Conservation (phyloP, 2,888 invertebrate species). For the Brachylomia viminalis region DNA sequence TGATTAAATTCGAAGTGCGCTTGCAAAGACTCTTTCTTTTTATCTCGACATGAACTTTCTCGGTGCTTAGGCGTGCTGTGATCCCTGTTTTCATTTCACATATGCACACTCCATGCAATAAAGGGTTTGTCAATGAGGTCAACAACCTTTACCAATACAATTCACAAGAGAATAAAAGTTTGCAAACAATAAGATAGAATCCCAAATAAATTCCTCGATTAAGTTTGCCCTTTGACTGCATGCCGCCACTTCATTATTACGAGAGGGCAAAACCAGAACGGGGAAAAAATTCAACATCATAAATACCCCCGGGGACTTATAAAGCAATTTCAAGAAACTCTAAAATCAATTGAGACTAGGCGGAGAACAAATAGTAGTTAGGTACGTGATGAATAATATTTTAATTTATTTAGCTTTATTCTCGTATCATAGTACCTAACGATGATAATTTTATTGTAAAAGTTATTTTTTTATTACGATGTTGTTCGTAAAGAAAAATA, state of each 20-base stretch:
- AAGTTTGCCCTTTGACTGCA: conserved; percentile 17
- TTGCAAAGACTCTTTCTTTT: conserved; percentile 1
- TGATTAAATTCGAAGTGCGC: conserved; percentile 25
- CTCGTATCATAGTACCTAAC: too few species aligned
- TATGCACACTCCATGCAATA: background rate
- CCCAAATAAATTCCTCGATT: conserved; percentile 17
- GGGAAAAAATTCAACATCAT: conserved; percentile 26
- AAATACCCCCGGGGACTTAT: conserved; percentile 25
- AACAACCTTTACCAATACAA: background rate
- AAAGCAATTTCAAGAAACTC: conserved; percentile 21
- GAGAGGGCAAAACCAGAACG: conserved; percentile 21
- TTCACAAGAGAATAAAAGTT: background rate
- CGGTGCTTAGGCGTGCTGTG: background rate
- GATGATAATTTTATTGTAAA: conserved; percentile 38
- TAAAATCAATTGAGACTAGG: conserved; percentile 23
- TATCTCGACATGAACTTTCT: conserved; percentile 1
- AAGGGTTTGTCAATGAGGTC: background rate
- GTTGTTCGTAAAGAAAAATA: conserved; percentile 19
- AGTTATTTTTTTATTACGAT: conserved; percentile 24
- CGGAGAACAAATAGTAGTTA: conserved; percentile 1
- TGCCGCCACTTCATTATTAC: conserved; percentile 36
- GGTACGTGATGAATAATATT: background rate
- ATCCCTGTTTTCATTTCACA: conserved; percentile 1
- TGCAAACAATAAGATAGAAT: conserved; percentile 14
- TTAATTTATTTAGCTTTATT: conserved; percentile 9